A percentile compares a stretch with the other conserved stretches of the same genome.
Conservation (phyloP, 2,113 vertebrate genomes). For the Noturus placidus region DNA sequence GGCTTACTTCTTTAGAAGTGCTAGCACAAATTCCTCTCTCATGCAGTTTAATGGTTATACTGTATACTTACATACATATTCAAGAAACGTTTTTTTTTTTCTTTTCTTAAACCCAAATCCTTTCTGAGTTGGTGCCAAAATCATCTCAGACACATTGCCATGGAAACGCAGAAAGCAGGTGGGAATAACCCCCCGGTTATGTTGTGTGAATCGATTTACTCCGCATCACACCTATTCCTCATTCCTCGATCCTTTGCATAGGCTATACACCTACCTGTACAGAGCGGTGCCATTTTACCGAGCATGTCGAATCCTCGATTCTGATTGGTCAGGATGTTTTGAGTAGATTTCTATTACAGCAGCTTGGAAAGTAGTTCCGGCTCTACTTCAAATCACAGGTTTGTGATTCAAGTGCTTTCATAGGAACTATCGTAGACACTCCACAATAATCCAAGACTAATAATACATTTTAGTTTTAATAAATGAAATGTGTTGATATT, state of each 20-base stretch:
- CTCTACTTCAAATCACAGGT: not conserved
- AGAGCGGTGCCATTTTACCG: not conserved
- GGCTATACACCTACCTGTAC: not conserved
- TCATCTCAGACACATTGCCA: not conserved
- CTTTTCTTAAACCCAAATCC: not conserved
- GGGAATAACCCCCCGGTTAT: not conserved
- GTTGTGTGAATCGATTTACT: not conserved
- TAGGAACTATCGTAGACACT: too few species aligned
- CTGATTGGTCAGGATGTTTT: not conserved
- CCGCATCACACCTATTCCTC: not conserved
- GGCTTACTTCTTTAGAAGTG: not conserved
- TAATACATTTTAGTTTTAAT: not conserved
- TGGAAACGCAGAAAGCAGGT: not conserved
- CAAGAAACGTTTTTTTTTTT: not conserved
- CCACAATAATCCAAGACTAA: not conserved
- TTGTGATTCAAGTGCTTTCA: not conserved
- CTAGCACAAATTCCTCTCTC: not conserved
- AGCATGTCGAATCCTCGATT: not conserved
- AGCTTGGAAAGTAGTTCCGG: not conserved
- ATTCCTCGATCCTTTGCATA: not conserved
- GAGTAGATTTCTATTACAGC: not conserved
- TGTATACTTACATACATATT: not conserved
- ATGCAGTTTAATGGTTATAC: not conserved
- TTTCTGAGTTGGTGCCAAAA: not conserved
- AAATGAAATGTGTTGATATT: not conserved